A percentile compares a stretch with the other conserved stretches of the same genome.
Evolutionary conservation across 2,797 vertebrate genomes (phyloP).

Genomic region (Sebastes dallii): DNA sequence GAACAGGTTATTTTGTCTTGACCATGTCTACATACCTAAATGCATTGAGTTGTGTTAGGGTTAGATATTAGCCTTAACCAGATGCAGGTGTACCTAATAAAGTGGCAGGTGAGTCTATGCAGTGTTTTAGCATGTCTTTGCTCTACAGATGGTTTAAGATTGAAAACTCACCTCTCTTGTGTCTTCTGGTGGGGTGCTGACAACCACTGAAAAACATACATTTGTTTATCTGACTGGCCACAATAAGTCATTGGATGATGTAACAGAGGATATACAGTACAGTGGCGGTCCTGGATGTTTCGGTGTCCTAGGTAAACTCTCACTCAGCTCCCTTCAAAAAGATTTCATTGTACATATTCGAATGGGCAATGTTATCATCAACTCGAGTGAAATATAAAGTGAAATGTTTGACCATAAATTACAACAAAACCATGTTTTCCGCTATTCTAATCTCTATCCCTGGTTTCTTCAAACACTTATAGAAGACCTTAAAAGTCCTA

Average conservation of each 20-base stretch:
- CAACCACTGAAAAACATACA: not conserved
- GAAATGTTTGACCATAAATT: not conserved
- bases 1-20: not conserved
- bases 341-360: fast-evolving
- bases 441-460: not conserved
- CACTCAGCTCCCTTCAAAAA: too few relatives aligned
- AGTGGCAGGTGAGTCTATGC: too few relatives aligned
- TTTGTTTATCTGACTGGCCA: not conserved
- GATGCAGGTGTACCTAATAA: not conserved
- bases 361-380: too few relatives aligned
- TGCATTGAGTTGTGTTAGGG: too few relatives aligned
- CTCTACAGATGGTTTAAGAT: not conserved
- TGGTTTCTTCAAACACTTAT: not conserved
- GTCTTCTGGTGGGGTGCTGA: not conserved
- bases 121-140: not conserved
- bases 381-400: not conserved
- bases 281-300: not conserved
- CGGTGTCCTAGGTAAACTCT: too few relatives aligned
- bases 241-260: not conserved
- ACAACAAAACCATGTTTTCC: not conserved
- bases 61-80: not conserved
- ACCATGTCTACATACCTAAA: too few relatives aligned
- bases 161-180: not conserved
- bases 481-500: not conserved
- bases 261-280: not conserved